A percentile compares a stretch with the other conserved stretches of the same genome.
Evolutionary conservation across 2,797 vertebrate species (phyloP).

Genomic region (Netta rufina): DNA sequence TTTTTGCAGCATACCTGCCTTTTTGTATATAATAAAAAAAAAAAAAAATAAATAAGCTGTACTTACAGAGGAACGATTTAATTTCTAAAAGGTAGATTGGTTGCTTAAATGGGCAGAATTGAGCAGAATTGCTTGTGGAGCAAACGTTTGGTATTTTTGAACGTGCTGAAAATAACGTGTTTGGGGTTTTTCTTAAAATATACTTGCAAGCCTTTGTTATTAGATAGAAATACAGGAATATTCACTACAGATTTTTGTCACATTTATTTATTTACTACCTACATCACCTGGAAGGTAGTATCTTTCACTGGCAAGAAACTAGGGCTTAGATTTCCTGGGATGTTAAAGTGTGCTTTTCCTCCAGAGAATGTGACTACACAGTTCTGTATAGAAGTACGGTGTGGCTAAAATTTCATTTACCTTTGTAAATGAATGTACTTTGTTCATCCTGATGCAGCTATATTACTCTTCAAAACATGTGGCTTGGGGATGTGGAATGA

Average conservation of each 20-base stretch:
- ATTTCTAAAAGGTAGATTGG: background rate
- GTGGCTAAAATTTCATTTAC: background rate
- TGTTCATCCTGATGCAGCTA: background rate
- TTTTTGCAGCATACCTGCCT: background rate
- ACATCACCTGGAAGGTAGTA: background rate
- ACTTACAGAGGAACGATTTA: background rate
- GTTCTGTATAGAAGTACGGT: background rate
- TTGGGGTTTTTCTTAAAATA: background rate
- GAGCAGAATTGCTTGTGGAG: background rate
- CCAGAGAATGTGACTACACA: background rate
- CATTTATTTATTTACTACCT: background rate
- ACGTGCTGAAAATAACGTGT: rapidly evolving
- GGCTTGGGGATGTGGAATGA: background rate
- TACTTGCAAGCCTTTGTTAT: background rate
- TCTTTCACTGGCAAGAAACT: background rate
- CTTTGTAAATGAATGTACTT: background rate
- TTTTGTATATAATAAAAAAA: background rate
- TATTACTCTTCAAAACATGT: background rate
- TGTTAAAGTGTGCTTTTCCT: background rate
- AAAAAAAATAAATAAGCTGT: background rate
- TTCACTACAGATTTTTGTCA: background rate
- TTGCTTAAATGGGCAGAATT: background rate
- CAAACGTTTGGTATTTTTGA: background rate
- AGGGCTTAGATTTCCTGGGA: background rate
- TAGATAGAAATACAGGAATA: background rate